Evolutionary conservation across 2,113 vertebrate genomes (phyloP).

Genomic region (Callospermophilus lateralis): DNA sequence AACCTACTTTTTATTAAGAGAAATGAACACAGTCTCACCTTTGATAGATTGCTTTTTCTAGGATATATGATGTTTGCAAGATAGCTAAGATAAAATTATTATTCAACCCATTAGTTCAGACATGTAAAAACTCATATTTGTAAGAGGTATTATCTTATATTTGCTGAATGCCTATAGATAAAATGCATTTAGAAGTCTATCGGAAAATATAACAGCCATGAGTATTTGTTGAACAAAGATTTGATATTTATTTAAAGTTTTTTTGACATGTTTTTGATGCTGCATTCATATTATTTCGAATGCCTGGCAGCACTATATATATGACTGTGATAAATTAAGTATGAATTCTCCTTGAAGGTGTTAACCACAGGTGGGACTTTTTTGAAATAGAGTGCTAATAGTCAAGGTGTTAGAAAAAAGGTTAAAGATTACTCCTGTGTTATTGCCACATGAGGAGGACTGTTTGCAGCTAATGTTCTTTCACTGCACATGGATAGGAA

Average conservation of each 20-base stretch:
- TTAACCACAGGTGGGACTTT: neutral
- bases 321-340: neutral
- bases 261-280: neutral
- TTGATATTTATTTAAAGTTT: neutral
- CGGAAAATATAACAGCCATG: neutral
- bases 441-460: neutral
- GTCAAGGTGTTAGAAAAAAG: neutral
- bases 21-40: neutral
- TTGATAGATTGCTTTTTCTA: neutral
- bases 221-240: constrained; percentile 5
- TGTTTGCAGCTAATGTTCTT: neutral
- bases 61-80: neutral
- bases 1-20: neutral
- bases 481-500: no score
- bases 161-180: neutral
- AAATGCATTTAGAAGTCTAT: neutral
- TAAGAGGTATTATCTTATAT: neutral
- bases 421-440: neutral
- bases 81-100: neutral
- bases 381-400: neutral
- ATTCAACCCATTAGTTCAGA: neutral
- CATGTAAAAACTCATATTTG: neutral
- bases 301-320: neutral
- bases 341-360: neutral
- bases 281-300: neutral